phyloP scores from a whole-genome alignment of 2,888 invertebrate species.

The Aleiodes alternator region DNA sequence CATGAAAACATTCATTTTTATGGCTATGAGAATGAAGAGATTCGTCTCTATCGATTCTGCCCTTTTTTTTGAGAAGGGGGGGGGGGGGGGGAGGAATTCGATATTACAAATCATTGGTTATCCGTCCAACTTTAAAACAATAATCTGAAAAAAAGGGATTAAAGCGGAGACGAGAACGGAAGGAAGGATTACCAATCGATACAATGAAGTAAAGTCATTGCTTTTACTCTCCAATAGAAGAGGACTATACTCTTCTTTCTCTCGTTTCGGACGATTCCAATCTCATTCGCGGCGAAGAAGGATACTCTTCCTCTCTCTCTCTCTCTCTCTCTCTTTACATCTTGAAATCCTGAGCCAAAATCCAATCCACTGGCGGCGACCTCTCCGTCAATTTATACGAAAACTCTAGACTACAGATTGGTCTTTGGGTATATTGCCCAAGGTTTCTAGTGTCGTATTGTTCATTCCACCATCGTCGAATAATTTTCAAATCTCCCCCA shows the following conservation, averaged over 20 bases:
- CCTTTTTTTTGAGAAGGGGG: too few relatives aligned
- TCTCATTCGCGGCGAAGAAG: conserved; percentile 32
- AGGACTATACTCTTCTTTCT: background rate
- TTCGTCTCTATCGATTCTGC: too few relatives aligned
- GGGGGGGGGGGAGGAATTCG: too few relatives aligned
- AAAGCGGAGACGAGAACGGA: background rate
- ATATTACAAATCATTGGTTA: conserved; percentile 2
- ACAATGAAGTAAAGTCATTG: conserved; percentile 30
- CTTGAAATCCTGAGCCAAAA: conserved; percentile 34
- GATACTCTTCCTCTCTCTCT: background rate
- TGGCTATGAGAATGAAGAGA: background rate
- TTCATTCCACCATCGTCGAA: conserved; percentile 30
- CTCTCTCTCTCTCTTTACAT: background rate
- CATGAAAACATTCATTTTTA: background rate
- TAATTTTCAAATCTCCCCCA: background rate
- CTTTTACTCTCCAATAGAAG: conserved; percentile 17
- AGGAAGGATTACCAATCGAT: conserved; percentile 19
- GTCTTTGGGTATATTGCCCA: conserved; percentile 21
- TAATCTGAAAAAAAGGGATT: background rate
- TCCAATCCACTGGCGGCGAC: conserved; percentile 15
- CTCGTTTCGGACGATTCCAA: conserved; percentile 31
- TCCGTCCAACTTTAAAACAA: conserved; percentile 28
- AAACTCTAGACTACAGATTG: conserved; percentile 31
- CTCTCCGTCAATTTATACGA: conserved; percentile 26
- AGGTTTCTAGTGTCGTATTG: conserved; percentile 29